Base-by-base conservation (phyloP, 2,888 invertebrate genomes). In the Melanostoma mellinum region DNA sequence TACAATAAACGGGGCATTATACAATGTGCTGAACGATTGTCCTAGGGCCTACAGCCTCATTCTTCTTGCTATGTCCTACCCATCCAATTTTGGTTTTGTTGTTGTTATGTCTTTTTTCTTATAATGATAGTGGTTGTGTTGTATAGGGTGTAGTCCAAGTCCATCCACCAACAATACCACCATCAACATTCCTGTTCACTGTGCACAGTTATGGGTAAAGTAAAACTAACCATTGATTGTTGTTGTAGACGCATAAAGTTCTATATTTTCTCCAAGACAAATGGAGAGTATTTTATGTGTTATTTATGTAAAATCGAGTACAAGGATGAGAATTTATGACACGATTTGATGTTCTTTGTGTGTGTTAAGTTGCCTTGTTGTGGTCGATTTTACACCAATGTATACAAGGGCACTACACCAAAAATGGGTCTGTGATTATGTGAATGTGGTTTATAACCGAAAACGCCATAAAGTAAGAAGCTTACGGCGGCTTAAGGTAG, bases 301-400 rank as follows among this genome's bases (percentile, higher is more conserved):
- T 77, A 61, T 82, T 82, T 77, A 82, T 77, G 81, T 68, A 77
- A 77, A 82, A 82, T 77, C 58, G 77, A 72, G 81, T 42, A 80
- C 80, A 71, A 53, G 71, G 63, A 80, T 76, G 65, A 76, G 53
- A 81, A 81, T 76, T 81, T 81, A 81, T 71, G 76, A 65, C 65
- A 60, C 71, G 65, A 76, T 71, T 76, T 75, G 58, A 76, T 71
- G 69, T 65, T 81, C 71, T 75, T 80, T 76, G 71, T 67, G 60
- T 76, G 65, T 71, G 76, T 67, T 81, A 65, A 38, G 58, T 61
- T 74, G 76, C 48, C 76, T 76, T 76, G 65, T 80, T 79, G 76
- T 53, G 65, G 80, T 76, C 69, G 80, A 76, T 65, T 80, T 71
- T 80, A 80, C 75, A 75, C 63, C 69, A 5, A 69, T 69, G 79